Base-by-base conservation (phyloP, 30 jellyfish, hydroid and myxozoan genomes). In the Morbakka virulenta region DNA sequence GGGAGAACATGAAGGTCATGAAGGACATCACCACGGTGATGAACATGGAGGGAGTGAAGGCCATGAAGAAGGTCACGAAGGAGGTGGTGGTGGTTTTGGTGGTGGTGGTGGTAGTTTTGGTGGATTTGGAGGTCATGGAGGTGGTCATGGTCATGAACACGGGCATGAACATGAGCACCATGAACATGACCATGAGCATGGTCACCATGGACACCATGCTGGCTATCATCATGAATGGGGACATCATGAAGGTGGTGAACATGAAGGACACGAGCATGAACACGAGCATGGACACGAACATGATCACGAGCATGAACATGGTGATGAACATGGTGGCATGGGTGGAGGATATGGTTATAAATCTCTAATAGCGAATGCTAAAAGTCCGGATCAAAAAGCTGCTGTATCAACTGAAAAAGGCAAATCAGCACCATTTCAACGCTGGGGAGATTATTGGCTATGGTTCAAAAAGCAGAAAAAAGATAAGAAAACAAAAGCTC, bases 151-250 rank as follows among this genome's bases (percentile, higher is more conserved):
- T n/a, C 95, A 96, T 14, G 96, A 94, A 29, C 82, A 81, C 64
- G 87, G 83, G 21, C 91, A 82, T 73, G 69, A 36, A 12, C 84
- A 66, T 28, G 95, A 74, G 23, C 96, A 91, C 62, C 96, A 79
- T 35, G 94, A 91, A 50, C 80, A 91, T 35, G 95, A 89, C 21
- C 95, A 85, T 75, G 96, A 86, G 33, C 99, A 92, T 93, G 96
- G 94, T 2, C 89, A 85, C 61, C 99, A 92, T 72, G 99, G 99
- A 20, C 99, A 92, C 68, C 99, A 86, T 36, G 97, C 95, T 50
- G 99, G 99, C 25, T 92, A 87, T 36, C 96, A 84, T 49, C 99
- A 86, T 48, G 99, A 92, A 28, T 92, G 99, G 99, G 95, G 95
- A 27, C 95, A 85, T 50, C 76, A 92, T 73, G 94, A 86, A 3